Percentiles rank a stretch among this genome's conserved stretches.
Evolutionary conservation across 2,888 invertebrate species (phyloP).

Genomic region (Bruchidius siliquastri): DNA sequence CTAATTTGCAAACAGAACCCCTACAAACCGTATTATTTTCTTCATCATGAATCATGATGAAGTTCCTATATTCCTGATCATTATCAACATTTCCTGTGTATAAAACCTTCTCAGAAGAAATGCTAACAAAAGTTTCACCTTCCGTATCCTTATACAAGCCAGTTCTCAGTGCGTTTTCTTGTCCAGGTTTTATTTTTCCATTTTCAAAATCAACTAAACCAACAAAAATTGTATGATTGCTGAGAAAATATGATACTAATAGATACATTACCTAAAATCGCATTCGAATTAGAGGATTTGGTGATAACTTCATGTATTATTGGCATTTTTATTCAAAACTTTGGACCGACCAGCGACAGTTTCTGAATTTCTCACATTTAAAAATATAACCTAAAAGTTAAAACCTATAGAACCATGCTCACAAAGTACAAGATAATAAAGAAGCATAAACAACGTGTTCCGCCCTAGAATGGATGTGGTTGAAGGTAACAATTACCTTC

Average conservation of each 20-base stretch:
- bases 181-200: slow-evolving; percentile 26
- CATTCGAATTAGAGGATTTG: slow-evolving; percentile 13
- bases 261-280: slow-evolving; percentile 22
- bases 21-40: slow-evolving; percentile 31
- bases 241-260: not conserved
- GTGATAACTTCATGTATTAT: slow-evolving; percentile 14
- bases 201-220: slow-evolving; percentile 36
- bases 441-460: too few relatives aligned
- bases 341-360: too few relatives aligned
- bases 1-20: not conserved
- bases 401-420: too few relatives aligned
- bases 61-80: slow-evolving; percentile 32
- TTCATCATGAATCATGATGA: slow-evolving; percentile 33
- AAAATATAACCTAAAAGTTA: too few relatives aligned
- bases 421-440: too few relatives aligned
- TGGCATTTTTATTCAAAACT: slow-evolving; percentile 11
- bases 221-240: slow-evolving; percentile 4
- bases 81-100: slow-evolving; percentile 31
- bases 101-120: slow-evolving; percentile 30
- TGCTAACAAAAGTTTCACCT: slow-evolving; percentile 24
- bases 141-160: slow-evolving; percentile 24
- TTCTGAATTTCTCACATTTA: too few relatives aligned
- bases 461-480: too few relatives aligned
- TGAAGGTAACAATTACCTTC: too few relatives aligned
- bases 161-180: slow-evolving; percentile 27